A percentile compares a stretch with the other conserved stretches of the same genome.
Conservation (phyloP, 2,888 invertebrate species). For the Tachina grossa region DNA sequence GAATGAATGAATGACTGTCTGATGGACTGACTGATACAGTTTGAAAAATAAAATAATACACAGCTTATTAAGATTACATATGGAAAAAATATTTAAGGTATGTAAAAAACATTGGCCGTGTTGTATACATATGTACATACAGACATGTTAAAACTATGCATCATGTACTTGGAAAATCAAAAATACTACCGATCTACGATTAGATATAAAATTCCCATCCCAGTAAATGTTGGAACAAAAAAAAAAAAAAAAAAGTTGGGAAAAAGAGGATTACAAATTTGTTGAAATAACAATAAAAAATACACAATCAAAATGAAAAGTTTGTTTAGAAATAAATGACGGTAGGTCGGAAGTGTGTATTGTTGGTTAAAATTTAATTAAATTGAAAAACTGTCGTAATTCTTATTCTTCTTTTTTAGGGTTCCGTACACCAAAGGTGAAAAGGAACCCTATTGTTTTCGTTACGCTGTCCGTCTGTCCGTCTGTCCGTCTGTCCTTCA, state of each 20-base stretch:
- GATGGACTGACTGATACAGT: background rate
- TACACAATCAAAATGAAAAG: background rate
- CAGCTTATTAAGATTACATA: conserved; percentile 1
- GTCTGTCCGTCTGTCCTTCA: too few relatives aligned
- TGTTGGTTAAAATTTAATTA: too few relatives aligned
- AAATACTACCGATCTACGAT: conserved; percentile 13
- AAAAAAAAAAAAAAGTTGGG: background rate
- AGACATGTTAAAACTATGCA: background rate
- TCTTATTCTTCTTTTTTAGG: too few relatives aligned
- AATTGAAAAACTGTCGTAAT: too few relatives aligned
- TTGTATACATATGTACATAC: background rate
- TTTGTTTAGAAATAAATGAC: background rate
- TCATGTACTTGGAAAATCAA: conserved; percentile 4
- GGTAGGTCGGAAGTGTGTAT: too few relatives aligned
- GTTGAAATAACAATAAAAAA: background rate
- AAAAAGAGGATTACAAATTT: background rate
- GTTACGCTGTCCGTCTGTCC: too few relatives aligned
- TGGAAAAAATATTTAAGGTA: background rate
- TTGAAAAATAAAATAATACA: conserved; percentile 12
- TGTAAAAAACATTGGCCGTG: conserved; percentile 13
- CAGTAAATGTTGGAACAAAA: background rate
- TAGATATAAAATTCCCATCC: conserved; percentile 16
- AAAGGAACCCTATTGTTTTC: too few relatives aligned
- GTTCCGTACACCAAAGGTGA: too few relatives aligned
- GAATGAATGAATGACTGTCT: background rate